Base-by-base conservation (phyloP, 2,888 invertebrate genomes). In the Caenorhabditis sp. region DNA sequence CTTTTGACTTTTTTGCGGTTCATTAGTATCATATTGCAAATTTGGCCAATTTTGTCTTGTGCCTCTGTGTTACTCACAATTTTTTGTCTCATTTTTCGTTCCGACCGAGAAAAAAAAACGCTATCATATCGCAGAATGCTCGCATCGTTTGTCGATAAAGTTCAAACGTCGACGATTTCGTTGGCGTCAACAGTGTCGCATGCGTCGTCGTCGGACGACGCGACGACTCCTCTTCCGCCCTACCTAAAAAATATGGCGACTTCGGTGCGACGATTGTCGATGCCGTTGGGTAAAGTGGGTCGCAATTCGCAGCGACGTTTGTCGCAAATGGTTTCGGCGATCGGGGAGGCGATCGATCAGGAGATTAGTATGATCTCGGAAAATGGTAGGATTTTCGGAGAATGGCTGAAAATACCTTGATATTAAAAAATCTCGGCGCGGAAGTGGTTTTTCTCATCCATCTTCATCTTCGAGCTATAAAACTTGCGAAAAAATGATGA, bases 161-260 rank as follows among this genome's bases (percentile, higher is more conserved):
- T 82, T 31, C 80, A 81, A 67, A 75, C 79, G 2, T 82, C 82
- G 21, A 82, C 82, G 6, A 74, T 74, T 17, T 79, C 80, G 49
- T 53, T 82, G 58, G 80, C 79, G 10, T 82, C 82, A 19, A 78
- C 76, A 8, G 76, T 81, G 26, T 81, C 80, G 27, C 71, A 71
- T 37, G 77, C 78, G 5, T 79, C 80, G 10, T 79, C 80, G 12
- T 76, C 77, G 0, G 78, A 78, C 19, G 78, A 78, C 21, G 43
- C 31, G 31, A 31, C 31, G 31, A 31, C 31, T 6, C 31, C 31
- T 6, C 62, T 70, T 61, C 49, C 57, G 6, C 66, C 69, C 19
- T 72, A 66, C 26, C 54, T 72, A 14, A 60, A 64, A 0, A 55
- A 71, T 36, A 62, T 79, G 26, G 74, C 74, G n/a, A 69, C 69